A percentile compares a stretch with the other conserved stretches of the same genome.
Conservation (phyloP, 2,797 vertebrate species). For the Lutjanus campechanus region DNA sequence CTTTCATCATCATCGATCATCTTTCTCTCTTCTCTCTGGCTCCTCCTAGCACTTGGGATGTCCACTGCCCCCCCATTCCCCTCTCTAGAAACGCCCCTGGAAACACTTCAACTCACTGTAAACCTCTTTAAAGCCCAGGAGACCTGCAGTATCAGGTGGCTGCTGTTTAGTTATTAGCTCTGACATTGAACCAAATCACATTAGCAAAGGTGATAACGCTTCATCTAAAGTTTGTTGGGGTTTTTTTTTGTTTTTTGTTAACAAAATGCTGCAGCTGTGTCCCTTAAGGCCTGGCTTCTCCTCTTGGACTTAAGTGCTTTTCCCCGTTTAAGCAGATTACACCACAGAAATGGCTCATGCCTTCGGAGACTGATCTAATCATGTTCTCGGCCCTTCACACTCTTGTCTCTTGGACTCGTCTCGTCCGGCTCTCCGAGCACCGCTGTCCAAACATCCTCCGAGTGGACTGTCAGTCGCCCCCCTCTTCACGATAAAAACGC, state of each 20-base stretch:
- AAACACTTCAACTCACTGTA: background rate
- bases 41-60: no score
- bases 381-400: constrained; percentile 41
- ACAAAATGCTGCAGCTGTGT: constrained; percentile 10
- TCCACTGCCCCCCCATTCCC: background rate
- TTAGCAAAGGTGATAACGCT: constrained; percentile 27
- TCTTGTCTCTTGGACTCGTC: constrained; percentile 18
- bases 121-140: background rate
- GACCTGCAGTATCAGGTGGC: background rate
- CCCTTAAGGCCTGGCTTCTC: constrained; percentile 19
- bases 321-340: constrained; percentile 68
- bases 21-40: no score
- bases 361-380: constrained; percentile 55
- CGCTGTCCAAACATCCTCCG: constrained; percentile 13
- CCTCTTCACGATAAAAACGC: constrained; percentile 17
- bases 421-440: constrained; percentile 4
- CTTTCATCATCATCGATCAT: no score
- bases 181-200: background rate
- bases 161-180: background rate
- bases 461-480: constrained; percentile 8
- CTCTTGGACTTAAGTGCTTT: constrained; percentile 51
- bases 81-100: no score
- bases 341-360: constrained; percentile 27
- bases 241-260: no score
- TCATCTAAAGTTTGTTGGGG: background rate